Evolutionary conservation across 2,888 invertebrate species (phyloP), one percentile per base, ranked within the genome.

Genomic region (Lagria hirta): DNA sequence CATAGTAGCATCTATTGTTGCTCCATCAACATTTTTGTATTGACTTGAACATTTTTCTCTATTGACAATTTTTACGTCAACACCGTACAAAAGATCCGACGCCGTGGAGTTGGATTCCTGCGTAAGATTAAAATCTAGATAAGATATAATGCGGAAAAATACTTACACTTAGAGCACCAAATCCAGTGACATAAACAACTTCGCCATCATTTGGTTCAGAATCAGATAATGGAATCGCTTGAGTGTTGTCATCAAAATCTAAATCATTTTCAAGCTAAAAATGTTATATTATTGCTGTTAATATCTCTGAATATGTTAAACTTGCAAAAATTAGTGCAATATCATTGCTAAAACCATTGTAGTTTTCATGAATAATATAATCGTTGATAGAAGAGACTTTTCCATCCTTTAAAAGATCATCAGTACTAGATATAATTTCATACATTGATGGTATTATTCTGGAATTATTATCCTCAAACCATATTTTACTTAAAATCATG

Each of bases 161-260:
- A 23, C 30, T 16, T 28, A 45, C 52, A 7, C 26, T 35, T 17
- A 35, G 15, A 20, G 40, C 17, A 7, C 49, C 49, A 49, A 49
- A 52, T 24, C 52, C 52, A 7, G 43, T 32, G 7, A 43, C 35
- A 16, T 30, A 45, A 13, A 37, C 37, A 6, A 6, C 7, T 29
- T 46, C 45, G 13, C 30, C 30, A 30, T 6, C 43, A 15, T 12
- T 11, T 8, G 43, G 43, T 11, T 43, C 43, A 15, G 11, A 35
- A 13, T 35, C 30, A n/a, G 36, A 13, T 0, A 43, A 16, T 6
- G 36, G 43, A 12, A 43, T 8, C 3, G 36, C 36, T 29, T 43
- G 28, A 12, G 20, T 36, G 3, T 12, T 33, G 7, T 42, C 42
- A 11, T 17, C 17, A n/a, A 33, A 42, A 8, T 16, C 17, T 5